Conservation (phyloP, 2,797 vertebrate genomes). For the Urophycis tenuis region DNA sequence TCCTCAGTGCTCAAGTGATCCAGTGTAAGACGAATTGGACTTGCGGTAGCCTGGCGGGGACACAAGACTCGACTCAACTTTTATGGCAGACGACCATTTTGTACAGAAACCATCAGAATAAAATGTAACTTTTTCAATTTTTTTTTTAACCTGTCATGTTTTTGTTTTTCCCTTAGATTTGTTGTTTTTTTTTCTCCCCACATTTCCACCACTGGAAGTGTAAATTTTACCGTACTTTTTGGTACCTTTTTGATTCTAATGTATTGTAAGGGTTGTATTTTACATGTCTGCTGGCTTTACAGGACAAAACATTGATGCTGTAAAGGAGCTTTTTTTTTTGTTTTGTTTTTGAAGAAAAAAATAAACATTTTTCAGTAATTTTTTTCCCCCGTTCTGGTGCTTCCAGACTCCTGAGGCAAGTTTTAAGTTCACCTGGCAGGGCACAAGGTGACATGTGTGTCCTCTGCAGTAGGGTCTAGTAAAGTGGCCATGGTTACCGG, state of each 20-base stretch:
- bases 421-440: not conserved
- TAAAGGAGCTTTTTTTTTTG: slow-evolving; percentile 91
- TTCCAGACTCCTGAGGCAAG: slow-evolving; percentile 37
- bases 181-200: slow-evolving; percentile 77
- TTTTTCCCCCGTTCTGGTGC: slow-evolving; percentile 55
- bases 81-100: slow-evolving; percentile 80
- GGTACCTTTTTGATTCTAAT: slow-evolving; percentile 99
- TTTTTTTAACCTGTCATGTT: slow-evolving; percentile 84
- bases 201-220: slow-evolving; percentile 99
- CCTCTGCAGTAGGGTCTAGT: not conserved
- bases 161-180: slow-evolving; percentile 72
- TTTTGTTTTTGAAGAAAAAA: slow-evolving; percentile 72
- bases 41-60: slow-evolving; percentile 34
- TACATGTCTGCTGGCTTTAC: slow-evolving; percentile 98
- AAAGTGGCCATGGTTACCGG: not conserved
- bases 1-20: slow-evolving; percentile 58
- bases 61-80: slow-evolving; percentile 58
- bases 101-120: slow-evolving; percentile 85
- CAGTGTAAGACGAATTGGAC: slow-evolving; percentile 41
- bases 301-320: slow-evolving; percentile 83
- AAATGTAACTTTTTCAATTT: slow-evolving; percentile 91
- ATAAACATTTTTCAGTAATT: slow-evolving; percentile 80
- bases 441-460: not conserved
- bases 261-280: slow-evolving; percentile 99
- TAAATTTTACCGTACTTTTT: slow-evolving; percentile 99